Base-by-base conservation (phyloP, 1,140 invertebrate species). In the Drosophila asahinai region DNA sequence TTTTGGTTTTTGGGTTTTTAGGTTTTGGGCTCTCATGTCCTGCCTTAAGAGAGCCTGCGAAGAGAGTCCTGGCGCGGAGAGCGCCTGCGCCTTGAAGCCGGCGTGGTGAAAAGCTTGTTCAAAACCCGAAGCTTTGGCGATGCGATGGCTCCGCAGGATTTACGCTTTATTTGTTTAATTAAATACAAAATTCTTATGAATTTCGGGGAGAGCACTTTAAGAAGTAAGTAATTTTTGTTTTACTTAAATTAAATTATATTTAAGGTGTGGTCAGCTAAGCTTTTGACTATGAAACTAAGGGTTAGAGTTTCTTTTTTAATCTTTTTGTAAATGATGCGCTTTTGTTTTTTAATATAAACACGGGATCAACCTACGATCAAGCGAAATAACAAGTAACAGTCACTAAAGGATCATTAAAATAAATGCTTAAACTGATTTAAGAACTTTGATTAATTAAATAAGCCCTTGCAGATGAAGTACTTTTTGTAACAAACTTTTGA, bases 151-250 rank as follows among this genome's bases (percentile, higher is more conserved):
- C n/a, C 25, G 49, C 22, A 57, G 33, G 58, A 67, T 61, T 84
- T 59, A 67, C 58, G 75, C 55, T 78, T 87, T 78, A 75, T 78
- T 87, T 89, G 80, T 65, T 65, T 67, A 86, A 90, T 90, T 80
- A 90, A 89, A 83, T 60, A 38, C 49, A 73, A 65, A 65, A 80
- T 77, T 80, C 15, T 27, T 65, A 36, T 15, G 17, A 60, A 55
- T 67, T 30, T 30, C 5, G 5, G 27, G 27, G 5, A 7, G 1
- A 4, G 22, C 2, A 25, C 22, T 25, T 25, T 25, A 25, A 4
- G 22, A 25, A 25, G 22, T 22, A 1, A 1, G 0, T 27, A 27
- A n/a, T 36, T 36, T 33, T 17, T 17, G 14, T 7, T 33, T 12
- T 12, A n/a, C 30, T 11, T 11, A 17, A 6, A 9, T 11, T 30